phyloP scores from a whole-genome alignment of 1,140 invertebrate genomes.

The Dreissena rostriformis region DNA sequence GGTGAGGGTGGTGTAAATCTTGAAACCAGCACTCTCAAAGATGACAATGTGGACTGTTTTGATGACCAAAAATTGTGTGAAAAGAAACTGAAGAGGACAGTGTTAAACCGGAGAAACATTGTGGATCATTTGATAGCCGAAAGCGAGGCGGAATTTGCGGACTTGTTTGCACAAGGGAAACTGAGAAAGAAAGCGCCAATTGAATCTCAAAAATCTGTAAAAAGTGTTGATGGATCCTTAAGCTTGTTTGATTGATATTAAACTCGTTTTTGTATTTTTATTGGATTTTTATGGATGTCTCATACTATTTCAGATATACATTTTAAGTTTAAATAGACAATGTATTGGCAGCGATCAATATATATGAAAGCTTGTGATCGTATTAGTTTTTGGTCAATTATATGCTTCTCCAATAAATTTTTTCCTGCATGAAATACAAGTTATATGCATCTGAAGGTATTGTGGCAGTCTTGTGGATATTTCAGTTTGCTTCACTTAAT shows the following conservation, averaged over 20 bases:
- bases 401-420: no score
- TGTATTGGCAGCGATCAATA: neutral
- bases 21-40: conserved; percentile 39
- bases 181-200: conserved; percentile 22
- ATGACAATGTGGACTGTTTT: conserved; percentile 42
- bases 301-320: no score
- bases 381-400: neutral
- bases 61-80: conserved; percentile 45
- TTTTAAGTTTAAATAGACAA: neutral
- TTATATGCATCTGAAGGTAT: no score
- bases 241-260: conserved; percentile 29
- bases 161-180: conserved; percentile 41
- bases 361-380: neutral
- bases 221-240: conserved; percentile 16
- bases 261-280: no score
- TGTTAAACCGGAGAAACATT: conserved; percentile 4
- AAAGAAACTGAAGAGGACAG: neutral
- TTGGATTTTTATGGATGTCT: no score
- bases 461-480: no score
- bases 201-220: neutral
- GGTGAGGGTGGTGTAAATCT: neutral
- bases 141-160: conserved; percentile 40
- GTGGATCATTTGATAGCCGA: conserved; percentile 42
- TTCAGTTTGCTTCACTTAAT: no score
- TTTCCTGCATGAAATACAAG: no score